Base-by-base conservation (phyloP, 2,797 vertebrate genomes). In the Pangasius mekongensis region DNA sequence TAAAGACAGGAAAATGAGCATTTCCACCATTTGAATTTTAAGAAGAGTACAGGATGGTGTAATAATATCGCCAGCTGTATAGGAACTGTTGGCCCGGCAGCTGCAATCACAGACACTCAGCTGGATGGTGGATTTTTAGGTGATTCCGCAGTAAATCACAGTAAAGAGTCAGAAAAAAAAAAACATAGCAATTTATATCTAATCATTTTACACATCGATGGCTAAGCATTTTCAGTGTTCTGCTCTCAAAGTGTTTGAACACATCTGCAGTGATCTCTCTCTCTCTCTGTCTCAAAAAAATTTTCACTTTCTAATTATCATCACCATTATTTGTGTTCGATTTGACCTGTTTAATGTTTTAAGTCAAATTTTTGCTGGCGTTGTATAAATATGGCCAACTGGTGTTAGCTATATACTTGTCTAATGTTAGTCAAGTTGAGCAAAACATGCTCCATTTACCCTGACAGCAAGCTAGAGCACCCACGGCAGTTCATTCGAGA, bases 1-100 rank as follows among this genome's bases (percentile, higher is more conserved):
- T 62, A 62, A 82, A 43, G 58, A 62, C 58, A n/a, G 54, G 80
- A 64, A 82, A 82, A 62, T 27, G 13, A 64, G 24, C 24, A n/a
- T 83, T 83, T 83, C 24, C 39, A 47, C 36, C 14, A n/a, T 83
- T 83, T 47, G 5, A 80, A 83, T 43, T 64, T 62, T 16, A 43
- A 82, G 36, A 82, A 82, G 56, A 60, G 56, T 24, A 24, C 11
- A 82, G 33, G 56, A 62, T 13, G 2, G 54, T 39, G 33, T 43
- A 62, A 62, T 60, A 60, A 60, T 81, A 58, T 36, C 2, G 3
- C 30, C 78, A 60, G 78, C 78, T 60, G 78, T 58, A 5, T 56
- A 24, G 78, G 54, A 81, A 39, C 77, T 58, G 78, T 60, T 60
- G 33, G 78, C 20, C 20, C n/a, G 5, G 33, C 54, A 58, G 78